Evolutionary conservation across 2,113 vertebrate species (phyloP).

Genomic region (Astur gentilis): DNA sequence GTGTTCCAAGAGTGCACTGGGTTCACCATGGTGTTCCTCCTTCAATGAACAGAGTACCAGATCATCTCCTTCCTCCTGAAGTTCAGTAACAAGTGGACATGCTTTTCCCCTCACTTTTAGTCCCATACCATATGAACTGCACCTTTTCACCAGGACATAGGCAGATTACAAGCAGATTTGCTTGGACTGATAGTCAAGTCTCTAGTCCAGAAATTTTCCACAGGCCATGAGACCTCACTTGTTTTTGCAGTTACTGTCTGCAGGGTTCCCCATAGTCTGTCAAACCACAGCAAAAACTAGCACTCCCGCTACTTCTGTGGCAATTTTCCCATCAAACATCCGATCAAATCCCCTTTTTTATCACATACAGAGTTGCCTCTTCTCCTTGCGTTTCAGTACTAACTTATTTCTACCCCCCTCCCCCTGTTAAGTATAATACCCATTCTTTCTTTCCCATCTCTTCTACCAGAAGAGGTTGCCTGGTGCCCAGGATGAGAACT

Average conservation of each 20-base stretch:
- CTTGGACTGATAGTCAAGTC: not conserved
- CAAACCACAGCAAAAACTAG: not conserved
- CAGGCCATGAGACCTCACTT: not conserved
- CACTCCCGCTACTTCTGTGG: not conserved
- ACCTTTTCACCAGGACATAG: not conserved
- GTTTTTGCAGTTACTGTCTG: not conserved
- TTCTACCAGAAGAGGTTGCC: not conserved
- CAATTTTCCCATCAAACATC: not conserved
- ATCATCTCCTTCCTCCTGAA: not conserved
- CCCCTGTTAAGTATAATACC: not conserved
- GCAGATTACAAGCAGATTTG: not conserved
- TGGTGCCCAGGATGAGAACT: not conserved
- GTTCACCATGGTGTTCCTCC: not conserved
- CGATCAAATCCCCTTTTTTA: not conserved
- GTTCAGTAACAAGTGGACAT: not conserved
- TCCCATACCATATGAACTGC: not conserved
- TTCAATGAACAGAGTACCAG: not conserved
- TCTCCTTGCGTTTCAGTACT: not conserved
- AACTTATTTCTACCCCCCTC: not conserved
- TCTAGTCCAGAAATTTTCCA: not conserved
- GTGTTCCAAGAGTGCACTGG: not conserved
- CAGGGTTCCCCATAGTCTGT: not conserved
- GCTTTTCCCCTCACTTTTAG: not conserved
- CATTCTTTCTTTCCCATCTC: not conserved
- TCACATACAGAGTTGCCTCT: not conserved